phyloP scores from a whole-genome alignment of 2,888 invertebrate species.

The Apamea anceps region DNA sequence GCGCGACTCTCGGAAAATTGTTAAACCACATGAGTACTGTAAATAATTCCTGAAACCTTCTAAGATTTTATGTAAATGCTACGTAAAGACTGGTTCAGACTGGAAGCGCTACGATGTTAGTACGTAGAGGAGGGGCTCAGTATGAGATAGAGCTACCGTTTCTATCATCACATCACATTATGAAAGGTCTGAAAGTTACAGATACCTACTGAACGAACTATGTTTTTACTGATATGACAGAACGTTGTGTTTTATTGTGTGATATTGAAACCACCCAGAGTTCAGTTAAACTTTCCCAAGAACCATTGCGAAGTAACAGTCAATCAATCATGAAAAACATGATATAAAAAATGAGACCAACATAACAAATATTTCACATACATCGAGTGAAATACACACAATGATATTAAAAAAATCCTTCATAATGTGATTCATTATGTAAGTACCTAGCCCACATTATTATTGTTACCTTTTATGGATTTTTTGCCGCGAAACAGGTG shows the following conservation, averaged over 20 bases:
- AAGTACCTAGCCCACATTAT: slow-evolving; percentile 58
- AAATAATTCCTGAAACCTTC: slow-evolving; percentile 50
- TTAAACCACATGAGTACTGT: slow-evolving; percentile 57
- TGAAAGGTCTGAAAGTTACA: not conserved
- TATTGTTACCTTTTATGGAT: slow-evolving; percentile 74
- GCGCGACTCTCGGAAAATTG: slow-evolving; percentile 70
- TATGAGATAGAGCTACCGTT: not conserved
- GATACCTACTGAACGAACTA: not conserved
- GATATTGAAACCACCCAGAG: not conserved
- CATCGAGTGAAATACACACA: slow-evolving; percentile 23
- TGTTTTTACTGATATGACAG: not conserved
- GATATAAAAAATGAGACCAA: not conserved
- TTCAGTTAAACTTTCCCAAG: not conserved
- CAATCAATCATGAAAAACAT: not conserved
- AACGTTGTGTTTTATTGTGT: not conserved
- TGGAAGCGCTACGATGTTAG: slow-evolving; percentile 13
- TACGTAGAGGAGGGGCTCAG: not conserved
- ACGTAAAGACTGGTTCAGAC: slow-evolving; percentile 27
- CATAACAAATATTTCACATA: slow-evolving; percentile 17
- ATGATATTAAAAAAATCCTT: slow-evolving; percentile 49
- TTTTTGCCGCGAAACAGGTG: slow-evolving; percentile 84
- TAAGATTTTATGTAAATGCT: slow-evolving; percentile 29
- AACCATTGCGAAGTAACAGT: not conserved
- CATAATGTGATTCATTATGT: slow-evolving; percentile 62
- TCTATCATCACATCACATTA: not conserved